Evolutionary conservation across 2,113 vertebrate genomes (phyloP).

Genomic region (Erinaceus europaeus): DNA sequence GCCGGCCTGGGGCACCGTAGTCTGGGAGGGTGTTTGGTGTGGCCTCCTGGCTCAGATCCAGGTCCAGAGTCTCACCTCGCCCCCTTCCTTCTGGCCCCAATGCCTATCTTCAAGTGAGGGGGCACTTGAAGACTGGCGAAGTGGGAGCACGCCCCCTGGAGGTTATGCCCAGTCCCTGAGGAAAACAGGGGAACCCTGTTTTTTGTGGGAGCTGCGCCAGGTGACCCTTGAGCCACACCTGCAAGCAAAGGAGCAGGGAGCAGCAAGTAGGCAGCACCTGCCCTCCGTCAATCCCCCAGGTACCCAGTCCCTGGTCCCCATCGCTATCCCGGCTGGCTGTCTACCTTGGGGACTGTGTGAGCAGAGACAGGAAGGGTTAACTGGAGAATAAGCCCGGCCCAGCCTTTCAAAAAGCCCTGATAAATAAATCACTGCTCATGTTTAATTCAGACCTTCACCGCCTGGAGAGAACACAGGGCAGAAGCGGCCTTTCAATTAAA

Average conservation of each 20-base stretch:
- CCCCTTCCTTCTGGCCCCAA: no score
- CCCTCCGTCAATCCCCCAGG: neutral
- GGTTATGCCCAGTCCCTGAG: neutral
- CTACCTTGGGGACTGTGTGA: constrained; percentile 44
- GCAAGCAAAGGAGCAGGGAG: no score
- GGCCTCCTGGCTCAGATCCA: no score
- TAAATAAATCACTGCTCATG: constrained; percentile 84
- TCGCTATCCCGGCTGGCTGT: neutral
- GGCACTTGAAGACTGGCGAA: neutral
- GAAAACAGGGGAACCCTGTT: neutral
- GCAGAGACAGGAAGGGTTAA: neutral
- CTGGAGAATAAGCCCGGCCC: no score
- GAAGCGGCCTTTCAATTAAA: constrained; percentile 67
- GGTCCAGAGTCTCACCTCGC: no score
- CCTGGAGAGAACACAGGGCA: constrained; percentile 67
- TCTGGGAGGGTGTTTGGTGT: no score
- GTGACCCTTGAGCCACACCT: no score
- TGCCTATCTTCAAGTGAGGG: neutral
- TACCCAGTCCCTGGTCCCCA: neutral
- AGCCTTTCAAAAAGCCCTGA: constrained; percentile 76
- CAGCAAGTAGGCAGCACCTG: neutral
- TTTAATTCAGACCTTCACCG: constrained; percentile 80
- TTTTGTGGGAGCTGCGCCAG: no score
- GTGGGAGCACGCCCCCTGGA: neutral
- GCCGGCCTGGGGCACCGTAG: no score